These are phyloP conservation scores for Harpalus rufipes DNA, from an alignment of 2,888 invertebrate species.

Conservation along the genomic window DNA sequence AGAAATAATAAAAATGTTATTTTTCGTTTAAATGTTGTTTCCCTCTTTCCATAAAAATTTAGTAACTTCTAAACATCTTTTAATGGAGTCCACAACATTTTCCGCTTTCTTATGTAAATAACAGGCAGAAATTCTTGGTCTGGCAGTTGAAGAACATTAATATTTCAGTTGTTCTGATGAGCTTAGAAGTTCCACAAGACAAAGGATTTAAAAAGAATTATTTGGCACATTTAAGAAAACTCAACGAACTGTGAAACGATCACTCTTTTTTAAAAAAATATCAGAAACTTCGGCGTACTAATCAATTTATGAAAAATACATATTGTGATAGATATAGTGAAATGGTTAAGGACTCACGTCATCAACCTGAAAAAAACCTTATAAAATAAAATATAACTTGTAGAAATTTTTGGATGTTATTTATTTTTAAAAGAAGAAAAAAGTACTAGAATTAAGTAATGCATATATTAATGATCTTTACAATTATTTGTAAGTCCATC, in stretches of 20 bases:
- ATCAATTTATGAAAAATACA: too few species aligned
- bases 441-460: too few species aligned
- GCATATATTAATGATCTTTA: too few species aligned
- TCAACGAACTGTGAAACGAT: not conserved
- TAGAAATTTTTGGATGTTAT: too few species aligned
- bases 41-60: not conserved
- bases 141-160: conserved; percentile 33
- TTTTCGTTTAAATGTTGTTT: too few species aligned
- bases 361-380: too few species aligned
- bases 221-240: not conserved
- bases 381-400: too few species aligned
- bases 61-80: not conserved
- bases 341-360: too few species aligned
- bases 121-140: not conserved
- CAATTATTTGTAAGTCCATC: too few species aligned
- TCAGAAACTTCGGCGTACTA: not conserved
- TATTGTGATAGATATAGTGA: too few species aligned
- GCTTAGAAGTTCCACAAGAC: not conserved
- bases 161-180: conserved; percentile 29
- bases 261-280: not conserved
- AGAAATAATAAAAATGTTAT: too few species aligned
- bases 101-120: conserved; percentile 17
- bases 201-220: conserved; percentile 2
- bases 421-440: too few species aligned
- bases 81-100: conserved; percentile 12